These are phyloP conservation scores for Drosophila pandora DNA, from an alignment of 1,140 invertebrate genomes.

Conservation along the genomic window DNA sequence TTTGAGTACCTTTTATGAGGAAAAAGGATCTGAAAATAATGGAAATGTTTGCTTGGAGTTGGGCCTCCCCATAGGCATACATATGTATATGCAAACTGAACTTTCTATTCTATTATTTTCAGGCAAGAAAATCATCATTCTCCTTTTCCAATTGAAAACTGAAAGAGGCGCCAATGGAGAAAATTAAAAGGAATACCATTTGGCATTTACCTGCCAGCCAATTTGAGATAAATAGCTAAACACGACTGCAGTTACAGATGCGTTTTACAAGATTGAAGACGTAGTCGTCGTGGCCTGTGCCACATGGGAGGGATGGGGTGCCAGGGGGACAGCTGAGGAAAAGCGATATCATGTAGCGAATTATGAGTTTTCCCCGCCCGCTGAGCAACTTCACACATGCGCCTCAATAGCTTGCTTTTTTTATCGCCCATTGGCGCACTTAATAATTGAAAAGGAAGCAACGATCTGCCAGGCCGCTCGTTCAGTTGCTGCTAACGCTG, in stretches of 20 bases:
- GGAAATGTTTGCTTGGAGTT: too few relatives aligned
- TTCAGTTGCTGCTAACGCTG: conserved; percentile 12
- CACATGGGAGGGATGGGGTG: neutral
- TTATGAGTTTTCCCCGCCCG: conserved; percentile 57
- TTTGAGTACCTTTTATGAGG: neutral
- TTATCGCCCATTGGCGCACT: conserved; percentile 79
- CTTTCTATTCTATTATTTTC: neutral
- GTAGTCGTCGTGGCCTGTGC: conserved; percentile 6
- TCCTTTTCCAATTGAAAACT: conserved; percentile 9
- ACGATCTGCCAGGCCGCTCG: conserved; percentile 59
- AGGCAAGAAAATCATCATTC: neutral
- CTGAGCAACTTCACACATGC: conserved; percentile 36
- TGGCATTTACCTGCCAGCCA: conserved; percentile 64
- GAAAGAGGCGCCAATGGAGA: conserved; percentile 25
- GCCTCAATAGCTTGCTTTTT: conserved; percentile 46
- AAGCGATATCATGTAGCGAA: conserved; percentile 60
- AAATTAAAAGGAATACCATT: conserved; percentile 36
- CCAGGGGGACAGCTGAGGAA: neutral
- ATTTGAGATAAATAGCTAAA: conserved; percentile 66
- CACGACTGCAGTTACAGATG: conserved; percentile 70
- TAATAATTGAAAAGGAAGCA: conserved; percentile 81
- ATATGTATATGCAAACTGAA: neutral
- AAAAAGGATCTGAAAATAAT: neutral
- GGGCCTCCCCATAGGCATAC: neutral
- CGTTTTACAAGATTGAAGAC: conserved; percentile 71